Evolutionary conservation across 2,888 invertebrate species (phyloP).

Genomic region (Drosophila rellima): DNA sequence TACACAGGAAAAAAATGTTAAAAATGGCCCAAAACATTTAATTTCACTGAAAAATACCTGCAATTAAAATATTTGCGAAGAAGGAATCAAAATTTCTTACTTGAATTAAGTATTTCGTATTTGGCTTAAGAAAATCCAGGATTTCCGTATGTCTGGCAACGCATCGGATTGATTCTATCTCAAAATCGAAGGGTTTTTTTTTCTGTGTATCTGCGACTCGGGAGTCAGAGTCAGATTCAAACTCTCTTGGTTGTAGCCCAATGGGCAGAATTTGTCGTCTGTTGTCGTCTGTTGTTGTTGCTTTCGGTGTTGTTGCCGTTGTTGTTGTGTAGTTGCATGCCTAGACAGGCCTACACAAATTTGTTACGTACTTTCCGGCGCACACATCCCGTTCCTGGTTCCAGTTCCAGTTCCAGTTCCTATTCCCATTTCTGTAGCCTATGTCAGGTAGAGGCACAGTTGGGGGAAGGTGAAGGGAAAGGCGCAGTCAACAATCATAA

Average conservation of each 20-base stretch:
- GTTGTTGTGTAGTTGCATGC: constrained; percentile 24
- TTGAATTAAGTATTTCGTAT: too few relatives aligned
- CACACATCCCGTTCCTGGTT: constrained; percentile 20
- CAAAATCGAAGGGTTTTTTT: too few relatives aligned
- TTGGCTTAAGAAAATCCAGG: too few relatives aligned
- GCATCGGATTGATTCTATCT: too few relatives aligned
- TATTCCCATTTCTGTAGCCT: constrained; percentile 11
- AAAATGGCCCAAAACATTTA: too few relatives aligned
- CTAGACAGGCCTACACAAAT: constrained; percentile 59
- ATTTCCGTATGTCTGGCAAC: too few relatives aligned
- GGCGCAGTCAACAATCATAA: constrained; percentile 50
- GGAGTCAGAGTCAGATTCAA: background rate
- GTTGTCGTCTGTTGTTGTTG: constrained; percentile 47
- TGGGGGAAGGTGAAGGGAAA: background rate
- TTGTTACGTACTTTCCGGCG: constrained; percentile 60
- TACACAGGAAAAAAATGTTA: too few relatives aligned
- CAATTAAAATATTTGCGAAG: too few relatives aligned
- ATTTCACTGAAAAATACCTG: too few relatives aligned
- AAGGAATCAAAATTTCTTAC: too few relatives aligned
- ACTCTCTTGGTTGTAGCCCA: constrained; percentile 34
- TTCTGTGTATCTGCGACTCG: background rate
- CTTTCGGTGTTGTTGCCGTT: constrained; percentile 17
- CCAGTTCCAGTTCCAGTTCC: constrained; percentile 29
- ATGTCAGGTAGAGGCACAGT: constrained; percentile 2
- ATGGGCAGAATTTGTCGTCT: constrained; percentile 62